Evolutionary conservation across 2,113 vertebrate species (phyloP).

Genomic region (Forbesichthys papilliferus): DNA sequence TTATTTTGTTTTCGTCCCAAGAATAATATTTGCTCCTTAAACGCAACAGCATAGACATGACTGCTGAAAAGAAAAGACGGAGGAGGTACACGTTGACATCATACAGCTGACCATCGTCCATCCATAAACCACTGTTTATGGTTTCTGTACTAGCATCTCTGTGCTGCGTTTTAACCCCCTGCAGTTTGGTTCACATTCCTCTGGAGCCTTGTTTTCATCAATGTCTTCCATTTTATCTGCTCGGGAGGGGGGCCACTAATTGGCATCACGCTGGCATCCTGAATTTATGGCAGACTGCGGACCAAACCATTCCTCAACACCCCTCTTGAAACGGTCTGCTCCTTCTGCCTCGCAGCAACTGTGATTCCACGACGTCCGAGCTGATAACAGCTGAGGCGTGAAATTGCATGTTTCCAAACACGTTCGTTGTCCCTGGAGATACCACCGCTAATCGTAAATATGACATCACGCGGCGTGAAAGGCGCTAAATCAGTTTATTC

Average conservation of each 20-base stretch:
- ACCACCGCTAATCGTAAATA: background rate
- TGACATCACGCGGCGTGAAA: background rate
- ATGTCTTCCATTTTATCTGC: slow-evolving; percentile 35
- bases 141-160: slow-evolving; percentile 13
- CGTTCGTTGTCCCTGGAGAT: slow-evolving; percentile 14
- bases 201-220: slow-evolving; percentile 44
- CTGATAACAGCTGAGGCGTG: slow-evolving; percentile 58
- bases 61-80: too few relatives aligned
- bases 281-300: slow-evolving; percentile 55
- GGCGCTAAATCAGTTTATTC: too few relatives aligned
- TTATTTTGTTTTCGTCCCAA: background rate
- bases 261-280: slow-evolving; percentile 56
- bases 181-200: slow-evolving; percentile 43
- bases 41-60: background rate
- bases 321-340: slow-evolving; percentile 24
- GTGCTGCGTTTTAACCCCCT: slow-evolving; percentile 25
- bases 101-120: slow-evolving; percentile 1
- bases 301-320: slow-evolving; percentile 27
- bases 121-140: slow-evolving; percentile 9
- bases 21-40: background rate
- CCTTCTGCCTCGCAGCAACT: slow-evolving; percentile 45
- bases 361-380: slow-evolving; percentile 20
- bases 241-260: slow-evolving; percentile 48
- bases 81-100: slow-evolving; percentile 18
- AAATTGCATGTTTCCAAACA: slow-evolving; percentile 57